A percentile compares a stretch with the other conserved stretches of the same genome.
phyloP scores from a whole-genome alignment of 2,797 vertebrate species.

The Xenops minutus region DNA sequence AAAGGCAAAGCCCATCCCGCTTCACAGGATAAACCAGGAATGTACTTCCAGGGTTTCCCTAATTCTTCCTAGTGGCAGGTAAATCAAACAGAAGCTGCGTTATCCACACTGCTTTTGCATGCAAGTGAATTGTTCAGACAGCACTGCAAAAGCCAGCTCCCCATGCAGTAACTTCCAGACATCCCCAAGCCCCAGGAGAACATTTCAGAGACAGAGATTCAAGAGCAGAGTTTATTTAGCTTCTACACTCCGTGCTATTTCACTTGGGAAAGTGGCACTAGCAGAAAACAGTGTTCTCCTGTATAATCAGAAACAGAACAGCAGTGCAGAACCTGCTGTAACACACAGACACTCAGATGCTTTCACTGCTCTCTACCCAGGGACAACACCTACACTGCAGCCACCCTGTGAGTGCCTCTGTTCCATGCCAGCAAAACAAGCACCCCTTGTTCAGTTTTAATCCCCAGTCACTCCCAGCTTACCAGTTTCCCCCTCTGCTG shows the following conservation, averaged over 20 bases:
- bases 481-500: slow-evolving; percentile 96
- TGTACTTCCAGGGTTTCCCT: neutral
- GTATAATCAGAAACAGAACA: neutral
- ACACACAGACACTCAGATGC: too few relatives aligned
- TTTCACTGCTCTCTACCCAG: neutral
- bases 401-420: neutral
- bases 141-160: neutral
- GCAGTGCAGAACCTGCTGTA: neutral
- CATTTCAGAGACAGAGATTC: neutral
- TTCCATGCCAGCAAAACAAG: neutral
- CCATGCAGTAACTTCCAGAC: neutral
- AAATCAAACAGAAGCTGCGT: neutral
- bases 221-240: neutral
- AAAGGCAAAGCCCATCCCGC: neutral
- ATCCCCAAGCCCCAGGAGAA: neutral
- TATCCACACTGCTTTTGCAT: neutral
- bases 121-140: neutral
- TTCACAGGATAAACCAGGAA: neutral
- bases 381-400: neutral
- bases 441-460: neutral
- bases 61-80: neutral
- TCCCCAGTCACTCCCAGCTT: neutral
- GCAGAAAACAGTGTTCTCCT: neutral
- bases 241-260: neutral
- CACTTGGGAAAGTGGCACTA: neutral